Evolutionary conservation across 2,888 invertebrate species (phyloP), one percentile per base, ranked within the genome.

Genomic region (Patella depressa): DNA sequence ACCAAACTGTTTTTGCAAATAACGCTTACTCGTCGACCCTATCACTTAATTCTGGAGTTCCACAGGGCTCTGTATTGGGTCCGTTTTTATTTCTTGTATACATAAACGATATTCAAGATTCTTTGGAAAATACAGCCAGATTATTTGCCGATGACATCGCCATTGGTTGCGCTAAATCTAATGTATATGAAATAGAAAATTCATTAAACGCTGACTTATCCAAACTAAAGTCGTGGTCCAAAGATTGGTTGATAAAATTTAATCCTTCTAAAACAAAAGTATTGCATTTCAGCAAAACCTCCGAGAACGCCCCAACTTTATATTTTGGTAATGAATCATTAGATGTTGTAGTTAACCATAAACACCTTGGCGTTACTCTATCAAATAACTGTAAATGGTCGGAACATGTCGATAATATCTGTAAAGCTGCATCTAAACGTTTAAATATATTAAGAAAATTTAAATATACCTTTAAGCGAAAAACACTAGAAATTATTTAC

Each of bases 1-100:
- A 59, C 1, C 59, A 59, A 59, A 19, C n/a, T 59, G 59, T 59
- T 59, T 15, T 59, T 17, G n/a, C 19, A 19, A 17, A 19, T 19
- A 59, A 59, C 17, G 24, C 71, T 12, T 73, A 19, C 53, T 78
- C 80, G 17, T 12, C 69, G 15, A 4, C 4, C 2, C 2, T 57
- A 55, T 4, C 12, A 12, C 17, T 78, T 24, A 17, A 17, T n/a
- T 73, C 71, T 19, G 65, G 74, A 14, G 76, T 74, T 1, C 76
- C 78, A 15, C 80, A 78, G 17, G 78, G 78, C 17, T 78, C 78
- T 15, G 76, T 73, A 15, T 45, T 80, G 53, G 80, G 78, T 2
- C 73, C 76, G 2, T 34, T 80, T 2, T 34, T 80, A 3, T 78
- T 80, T 70, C 34, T 80, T 0, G n/a, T 78, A n/a, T 78, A 80